These are phyloP conservation scores for Sphaeridia pumilis DNA, from an alignment of 2,888 invertebrate genomes.

Conservation along the genomic window DNA sequence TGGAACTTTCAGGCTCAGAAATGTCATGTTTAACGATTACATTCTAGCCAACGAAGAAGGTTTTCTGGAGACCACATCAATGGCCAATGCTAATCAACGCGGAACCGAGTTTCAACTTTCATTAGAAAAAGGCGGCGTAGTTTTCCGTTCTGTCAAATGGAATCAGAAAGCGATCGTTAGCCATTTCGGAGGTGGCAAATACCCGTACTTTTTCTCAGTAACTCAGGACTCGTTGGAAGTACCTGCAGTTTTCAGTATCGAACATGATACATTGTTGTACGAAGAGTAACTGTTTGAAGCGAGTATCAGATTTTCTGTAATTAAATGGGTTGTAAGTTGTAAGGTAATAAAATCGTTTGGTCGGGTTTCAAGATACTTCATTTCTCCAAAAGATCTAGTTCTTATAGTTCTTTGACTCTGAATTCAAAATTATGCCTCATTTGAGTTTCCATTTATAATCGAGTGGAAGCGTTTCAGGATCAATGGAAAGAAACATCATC, in stretches of 20 bases:
- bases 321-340: no score
- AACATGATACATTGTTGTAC: slow-evolving; percentile 10
- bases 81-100: slow-evolving; percentile 9
- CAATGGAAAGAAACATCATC: no score
- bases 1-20: slow-evolving; percentile 9
- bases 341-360: no score
- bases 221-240: neutral
- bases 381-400: no score
- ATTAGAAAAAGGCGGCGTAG: slow-evolving; percentile 7
- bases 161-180: slow-evolving; percentile 4
- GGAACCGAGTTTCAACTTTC: slow-evolving; percentile 12
- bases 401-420: no score
- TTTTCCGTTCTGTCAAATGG: slow-evolving; percentile 6
- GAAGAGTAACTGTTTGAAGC: no score
- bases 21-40: slow-evolving; percentile 14
- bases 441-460: no score
- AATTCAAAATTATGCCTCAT: no score
- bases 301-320: no score
- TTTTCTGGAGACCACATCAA: slow-evolving; percentile 10
- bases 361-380: no score
- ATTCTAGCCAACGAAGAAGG: slow-evolving; percentile 12
- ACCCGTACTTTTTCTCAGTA: slow-evolving; percentile 8
- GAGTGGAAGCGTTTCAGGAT: no score
- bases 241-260: slow-evolving; percentile 7
- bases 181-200: slow-evolving; percentile 9